Evolutionary conservation across 2,888 invertebrate species (phyloP).

Genomic region (Eristalis pertinax): DNA sequence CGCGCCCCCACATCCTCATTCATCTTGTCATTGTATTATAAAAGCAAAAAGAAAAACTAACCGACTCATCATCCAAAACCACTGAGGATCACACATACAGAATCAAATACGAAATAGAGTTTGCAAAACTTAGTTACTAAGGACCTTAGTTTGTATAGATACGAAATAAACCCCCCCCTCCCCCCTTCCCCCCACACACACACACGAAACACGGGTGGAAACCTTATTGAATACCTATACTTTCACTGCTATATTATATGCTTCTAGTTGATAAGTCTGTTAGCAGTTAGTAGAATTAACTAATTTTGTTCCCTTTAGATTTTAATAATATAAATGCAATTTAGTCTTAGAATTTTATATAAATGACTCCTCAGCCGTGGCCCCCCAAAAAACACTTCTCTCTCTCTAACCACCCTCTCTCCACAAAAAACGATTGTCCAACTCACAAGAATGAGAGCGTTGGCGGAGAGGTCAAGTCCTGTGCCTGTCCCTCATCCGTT

Average conservation of each 20-base stretch:
- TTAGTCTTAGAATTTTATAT: constrained; percentile 55
- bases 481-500: not conserved
- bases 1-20: constrained; percentile 48
- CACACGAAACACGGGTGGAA: not conserved
- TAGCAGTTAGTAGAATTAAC: constrained; percentile 61
- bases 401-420: not conserved
- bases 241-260: constrained; percentile 68
- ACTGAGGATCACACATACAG: not conserved
- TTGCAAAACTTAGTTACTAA: constrained; percentile 47
- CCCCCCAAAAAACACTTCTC: not conserved
- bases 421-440: too few species aligned
- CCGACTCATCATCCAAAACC: not conserved
- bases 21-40: constrained; percentile 59
- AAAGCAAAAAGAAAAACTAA: constrained; percentile 14
- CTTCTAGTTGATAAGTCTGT: constrained; percentile 60
- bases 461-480: not conserved
- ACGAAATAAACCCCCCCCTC: not conserved
- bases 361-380: not conserved
- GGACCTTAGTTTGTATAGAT: constrained; percentile 46
- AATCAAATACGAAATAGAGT: constrained; percentile 17
- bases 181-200: not conserved
- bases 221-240: constrained; percentile 42
- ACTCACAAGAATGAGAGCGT: too few species aligned
- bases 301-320: constrained; percentile 51
- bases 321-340: constrained; percentile 66